phyloP scores from a whole-genome alignment of 2,888 invertebrate species.

The Andrena minutula region DNA sequence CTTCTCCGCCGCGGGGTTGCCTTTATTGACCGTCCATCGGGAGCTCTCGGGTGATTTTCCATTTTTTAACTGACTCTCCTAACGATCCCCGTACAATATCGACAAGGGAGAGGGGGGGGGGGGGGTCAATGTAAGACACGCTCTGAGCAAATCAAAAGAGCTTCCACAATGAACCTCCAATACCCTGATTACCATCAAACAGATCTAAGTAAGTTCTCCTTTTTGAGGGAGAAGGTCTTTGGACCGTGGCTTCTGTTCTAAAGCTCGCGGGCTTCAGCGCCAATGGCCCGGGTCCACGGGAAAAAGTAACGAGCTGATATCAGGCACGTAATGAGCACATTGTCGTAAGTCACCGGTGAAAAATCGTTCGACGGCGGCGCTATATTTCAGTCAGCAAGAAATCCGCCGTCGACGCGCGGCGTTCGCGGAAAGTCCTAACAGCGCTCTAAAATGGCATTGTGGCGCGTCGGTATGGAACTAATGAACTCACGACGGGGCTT shows the following conservation, averaged over 20 bases:
- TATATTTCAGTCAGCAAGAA: slow-evolving; percentile 31
- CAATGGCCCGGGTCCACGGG: background rate
- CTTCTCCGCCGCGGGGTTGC: background rate
- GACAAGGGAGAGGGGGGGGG: too few species aligned
- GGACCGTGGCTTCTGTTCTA: too few species aligned
- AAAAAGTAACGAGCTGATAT: slow-evolving; percentile 12
- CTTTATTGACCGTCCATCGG: background rate
- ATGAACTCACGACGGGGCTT: slow-evolving; percentile 81
- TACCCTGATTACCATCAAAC: too few species aligned
- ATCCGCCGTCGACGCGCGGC: slow-evolving; percentile 12
- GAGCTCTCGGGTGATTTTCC: too few species aligned
- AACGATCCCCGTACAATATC: background rate
- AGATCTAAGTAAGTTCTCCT: too few species aligned
- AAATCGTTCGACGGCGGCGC: background rate
- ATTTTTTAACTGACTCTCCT: too few species aligned
- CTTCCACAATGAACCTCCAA: too few species aligned
- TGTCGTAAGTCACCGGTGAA: background rate
- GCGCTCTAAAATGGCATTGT: slow-evolving; percentile 77
- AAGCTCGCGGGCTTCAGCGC: too few species aligned
- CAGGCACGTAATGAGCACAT: background rate
- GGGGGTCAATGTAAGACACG: too few species aligned
- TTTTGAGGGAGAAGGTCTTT: too few species aligned
- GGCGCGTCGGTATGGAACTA: slow-evolving; percentile 82
- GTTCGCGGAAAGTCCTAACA: slow-evolving; percentile 73
- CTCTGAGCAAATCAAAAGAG: too few species aligned